phyloP scores from a whole-genome alignment of 2,888 invertebrate genomes.

The Xestia c-nigrum region DNA sequence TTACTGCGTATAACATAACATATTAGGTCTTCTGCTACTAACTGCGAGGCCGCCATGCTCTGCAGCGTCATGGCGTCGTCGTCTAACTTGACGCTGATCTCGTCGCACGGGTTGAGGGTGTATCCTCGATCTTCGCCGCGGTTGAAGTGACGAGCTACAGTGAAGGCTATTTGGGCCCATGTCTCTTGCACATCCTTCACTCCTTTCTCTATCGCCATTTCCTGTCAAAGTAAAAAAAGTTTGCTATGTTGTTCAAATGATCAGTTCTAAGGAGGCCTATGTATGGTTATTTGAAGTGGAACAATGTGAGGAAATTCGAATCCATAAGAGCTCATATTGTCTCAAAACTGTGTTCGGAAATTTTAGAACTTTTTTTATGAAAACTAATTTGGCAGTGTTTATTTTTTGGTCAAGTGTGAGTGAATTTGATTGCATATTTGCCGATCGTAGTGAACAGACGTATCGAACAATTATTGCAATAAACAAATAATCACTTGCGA shows the following conservation, averaged over 20 bases:
- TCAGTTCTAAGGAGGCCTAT: not conserved
- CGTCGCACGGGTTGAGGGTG: conserved; percentile 95
- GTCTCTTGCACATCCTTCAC: conserved; percentile 95
- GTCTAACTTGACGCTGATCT: conserved; percentile 95
- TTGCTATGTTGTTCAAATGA: not conserved
- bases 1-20: not conserved
- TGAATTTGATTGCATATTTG: too few relatives aligned
- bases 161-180: conserved; percentile 92
- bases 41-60: conserved; percentile 97
- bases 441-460: too few relatives aligned
- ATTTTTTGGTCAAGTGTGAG: not conserved
- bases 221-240: conserved; percentile 80
- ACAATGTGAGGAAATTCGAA: not conserved
- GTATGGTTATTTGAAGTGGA: not conserved
- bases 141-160: conserved; percentile 92
- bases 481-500: too few relatives aligned
- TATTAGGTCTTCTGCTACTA: conserved; percentile 51
- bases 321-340: not conserved
- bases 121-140: conserved; percentile 95
- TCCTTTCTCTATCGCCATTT: conserved; percentile 97
- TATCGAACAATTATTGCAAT: too few relatives aligned
- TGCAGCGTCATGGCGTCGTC: conserved; percentile 97
- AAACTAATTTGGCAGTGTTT: not conserved
- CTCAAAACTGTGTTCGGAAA: not conserved
- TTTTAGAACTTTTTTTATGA: not conserved